A percentile compares a stretch with the other conserved stretches of the same genome.
phyloP scores from a whole-genome alignment of 2,797 vertebrate species.

The Enteromius afrohamiltoni region DNA sequence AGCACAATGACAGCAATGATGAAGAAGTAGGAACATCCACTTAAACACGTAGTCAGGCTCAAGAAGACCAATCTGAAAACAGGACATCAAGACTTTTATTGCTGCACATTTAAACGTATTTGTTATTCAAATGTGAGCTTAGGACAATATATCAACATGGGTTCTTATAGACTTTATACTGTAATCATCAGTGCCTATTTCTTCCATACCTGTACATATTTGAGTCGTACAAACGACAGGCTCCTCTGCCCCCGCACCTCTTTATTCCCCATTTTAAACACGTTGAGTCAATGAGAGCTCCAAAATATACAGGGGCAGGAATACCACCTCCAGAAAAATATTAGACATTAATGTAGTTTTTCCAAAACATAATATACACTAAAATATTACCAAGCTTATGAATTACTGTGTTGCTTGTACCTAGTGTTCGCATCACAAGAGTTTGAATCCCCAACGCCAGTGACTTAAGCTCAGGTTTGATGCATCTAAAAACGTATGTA shows the following conservation, averaged over 20 bases:
- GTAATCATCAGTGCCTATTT: neutral
- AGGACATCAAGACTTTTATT: neutral
- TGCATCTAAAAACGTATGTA: conserved; percentile 74
- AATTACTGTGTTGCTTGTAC: conserved; percentile 67
- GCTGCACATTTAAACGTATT: neutral
- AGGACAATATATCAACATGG: neutral
- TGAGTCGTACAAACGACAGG: conserved; percentile 85
- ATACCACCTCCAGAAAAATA: conserved; percentile 83
- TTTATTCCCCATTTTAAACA: conserved; percentile 88
- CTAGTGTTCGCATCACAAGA: conserved; percentile 79
- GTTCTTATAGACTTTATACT: neutral
- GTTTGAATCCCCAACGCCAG: conserved; percentile 85
- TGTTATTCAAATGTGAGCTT: neutral
- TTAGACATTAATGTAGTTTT: neutral
- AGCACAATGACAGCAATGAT: conserved; percentile 74
- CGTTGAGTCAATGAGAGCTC: conserved; percentile 86
- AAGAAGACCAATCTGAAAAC: conserved; percentile 75
- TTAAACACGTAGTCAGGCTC: conserved; percentile 73
- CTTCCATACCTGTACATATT: conserved; percentile 77
- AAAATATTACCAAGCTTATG: neutral
- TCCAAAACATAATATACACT: neutral
- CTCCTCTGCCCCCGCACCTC: conserved; percentile 82
- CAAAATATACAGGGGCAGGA: conserved; percentile 90
- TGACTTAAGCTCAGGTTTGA: conserved; percentile 87
- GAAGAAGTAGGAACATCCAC: conserved; percentile 76